Evolutionary conservation across 53 echinoderm and acorn worm species (phyloP), one percentile per base, ranked within the genome.

Genomic region (Arbacia lixula): DNA sequence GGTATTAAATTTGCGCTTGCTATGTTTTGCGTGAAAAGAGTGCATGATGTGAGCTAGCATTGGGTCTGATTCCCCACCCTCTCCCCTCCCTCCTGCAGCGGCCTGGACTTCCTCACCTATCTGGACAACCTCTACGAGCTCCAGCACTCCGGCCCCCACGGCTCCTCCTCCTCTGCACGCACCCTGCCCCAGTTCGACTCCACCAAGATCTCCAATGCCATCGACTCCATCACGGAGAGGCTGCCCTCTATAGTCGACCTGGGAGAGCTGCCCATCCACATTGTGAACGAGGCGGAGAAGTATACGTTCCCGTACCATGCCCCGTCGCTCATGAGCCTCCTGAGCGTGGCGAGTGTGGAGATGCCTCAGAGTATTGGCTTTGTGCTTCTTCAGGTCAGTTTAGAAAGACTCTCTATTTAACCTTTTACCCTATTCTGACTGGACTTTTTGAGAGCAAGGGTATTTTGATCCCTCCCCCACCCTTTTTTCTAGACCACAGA

Each of bases 321-420:
- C 0, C 96, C 93, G 10, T 96, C 96, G 9, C 68, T 96, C 39
- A 91, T 96, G 91, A 91, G 91, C 22, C 55, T 96, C 28, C 71
- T 93, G 49, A 96, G 91, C 51, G 90, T 84, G 26, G 80, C 91
- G 12, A 90, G 85, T 14, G 72, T 78, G 10, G 96, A 96, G 72
- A 96, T 96, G 96, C 96, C 96, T 1, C 93, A 96, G 77, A 89
- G 91, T n/a, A 89, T 96, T 61, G 96, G 96, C 12, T 96, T 91
- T 86, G 96, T 96, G 6, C 84, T 96, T 3, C 83, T 96, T 14
- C 96, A 95, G 93, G 96, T 95, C 60, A 11, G 53, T 10, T 46
- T 46, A 14, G 8, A 8, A 46, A 14, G 14, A 46, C 46, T 46
- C 14, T 46, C 46, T 46, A 10, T 46, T 46, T 10, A 46, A 10